Conservation (phyloP, 2,797 vertebrate genomes). For the Hypotaenidia philippensis region DNA sequence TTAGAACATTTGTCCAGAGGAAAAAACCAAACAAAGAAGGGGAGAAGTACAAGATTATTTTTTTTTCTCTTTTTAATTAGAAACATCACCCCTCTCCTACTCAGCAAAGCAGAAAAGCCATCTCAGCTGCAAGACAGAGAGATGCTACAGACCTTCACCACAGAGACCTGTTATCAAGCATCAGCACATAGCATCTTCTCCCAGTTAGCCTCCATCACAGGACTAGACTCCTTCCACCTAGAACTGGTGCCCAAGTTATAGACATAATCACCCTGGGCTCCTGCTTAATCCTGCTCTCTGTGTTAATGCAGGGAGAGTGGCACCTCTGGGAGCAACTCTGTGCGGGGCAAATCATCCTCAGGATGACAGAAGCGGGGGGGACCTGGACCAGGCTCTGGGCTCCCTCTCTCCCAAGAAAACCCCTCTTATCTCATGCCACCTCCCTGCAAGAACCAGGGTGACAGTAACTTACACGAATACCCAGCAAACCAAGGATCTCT, state of each 20-base stretch:
- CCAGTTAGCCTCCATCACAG: not conserved
- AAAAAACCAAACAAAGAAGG: conserved; percentile 25
- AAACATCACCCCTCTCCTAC: conserved; percentile 9
- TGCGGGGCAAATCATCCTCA: accelerated
- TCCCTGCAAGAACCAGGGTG: not conserved
- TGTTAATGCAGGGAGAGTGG: not conserved
- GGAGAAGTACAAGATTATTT: not conserved
- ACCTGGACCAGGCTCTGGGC: not conserved
- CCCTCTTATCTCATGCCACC: not conserved
- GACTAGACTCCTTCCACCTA: not conserved
- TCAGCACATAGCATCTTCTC: not conserved
- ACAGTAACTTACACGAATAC: not conserved
- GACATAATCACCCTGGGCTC: not conserved
- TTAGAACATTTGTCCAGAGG: not conserved
- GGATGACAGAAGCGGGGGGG: not conserved
- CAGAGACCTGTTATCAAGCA: not conserved
- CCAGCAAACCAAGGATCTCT: not conserved
- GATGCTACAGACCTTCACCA: not conserved
- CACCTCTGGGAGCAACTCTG: not conserved
- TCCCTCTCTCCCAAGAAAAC: not conserved
- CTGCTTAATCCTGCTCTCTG: too few species aligned
- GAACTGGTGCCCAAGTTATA: not conserved
- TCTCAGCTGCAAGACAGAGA: not conserved
- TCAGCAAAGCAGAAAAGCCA: not conserved
- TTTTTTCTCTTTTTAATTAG: not conserved